phyloP scores from a whole-genome alignment of 2,797 vertebrate genomes.

The Hippoglossus hippoglossus region DNA sequence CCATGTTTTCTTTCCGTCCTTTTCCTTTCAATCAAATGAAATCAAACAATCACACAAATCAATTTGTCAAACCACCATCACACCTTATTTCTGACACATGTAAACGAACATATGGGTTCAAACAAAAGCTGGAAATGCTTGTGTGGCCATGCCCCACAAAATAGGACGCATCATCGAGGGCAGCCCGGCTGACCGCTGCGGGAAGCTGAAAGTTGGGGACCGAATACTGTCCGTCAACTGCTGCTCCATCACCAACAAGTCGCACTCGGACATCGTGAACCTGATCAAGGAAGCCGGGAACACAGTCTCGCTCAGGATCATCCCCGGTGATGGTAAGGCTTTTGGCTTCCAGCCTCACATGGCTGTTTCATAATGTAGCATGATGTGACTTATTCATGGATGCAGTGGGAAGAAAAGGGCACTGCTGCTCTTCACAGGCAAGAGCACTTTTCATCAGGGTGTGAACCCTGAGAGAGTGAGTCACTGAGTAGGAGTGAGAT shows the following conservation, averaged over 20 bases:
- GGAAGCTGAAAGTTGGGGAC: slow-evolving; percentile 99
- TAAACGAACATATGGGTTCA: slow-evolving; percentile 68
- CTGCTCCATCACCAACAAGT: slow-evolving; percentile 99
- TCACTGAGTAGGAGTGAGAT: slow-evolving; percentile 51
- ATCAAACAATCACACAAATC: slow-evolving; percentile 58
- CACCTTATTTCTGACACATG: slow-evolving; percentile 21
- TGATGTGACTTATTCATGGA: slow-evolving; percentile 74
- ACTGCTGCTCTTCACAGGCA: slow-evolving; percentile 51
- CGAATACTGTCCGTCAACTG: slow-evolving; percentile 97
- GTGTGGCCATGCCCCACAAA: slow-evolving; percentile 99
- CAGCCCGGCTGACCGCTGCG: slow-evolving; percentile 98
- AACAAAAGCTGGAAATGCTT: slow-evolving; percentile 97
- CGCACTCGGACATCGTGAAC: slow-evolving; percentile 99
- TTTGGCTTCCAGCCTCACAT: slow-evolving; percentile 34
- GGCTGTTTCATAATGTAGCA: slow-evolving; percentile 64
- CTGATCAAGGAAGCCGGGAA: slow-evolving; percentile 99
- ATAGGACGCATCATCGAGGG: slow-evolving; percentile 99
- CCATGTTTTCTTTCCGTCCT: slow-evolving; percentile 54
- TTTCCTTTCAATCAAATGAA: slow-evolving; percentile 41
- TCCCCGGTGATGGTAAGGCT: slow-evolving; percentile 95
- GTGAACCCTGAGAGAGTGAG: slow-evolving; percentile 56
- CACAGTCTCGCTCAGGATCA: slow-evolving; percentile 98
- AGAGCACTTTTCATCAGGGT: slow-evolving; percentile 56
- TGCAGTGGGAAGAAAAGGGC: slow-evolving; percentile 63
- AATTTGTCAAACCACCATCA: slow-evolving; percentile 39